Evolutionary conservation across 2,797 vertebrate genomes (phyloP), one percentile per base, ranked within the genome.

Genomic region (Antrozous pallidus): DNA sequence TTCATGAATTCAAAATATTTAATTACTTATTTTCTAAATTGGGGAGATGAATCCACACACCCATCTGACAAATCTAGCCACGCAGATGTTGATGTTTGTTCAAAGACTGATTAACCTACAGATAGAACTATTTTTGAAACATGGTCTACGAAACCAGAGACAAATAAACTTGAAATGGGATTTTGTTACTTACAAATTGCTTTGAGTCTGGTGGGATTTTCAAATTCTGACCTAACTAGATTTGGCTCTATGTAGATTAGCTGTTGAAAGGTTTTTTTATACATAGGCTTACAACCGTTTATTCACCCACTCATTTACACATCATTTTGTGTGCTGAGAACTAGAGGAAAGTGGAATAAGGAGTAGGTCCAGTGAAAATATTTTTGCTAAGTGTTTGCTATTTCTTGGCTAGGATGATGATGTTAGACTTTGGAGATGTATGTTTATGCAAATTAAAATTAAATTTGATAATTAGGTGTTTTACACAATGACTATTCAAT

Each of bases 141-240:
- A 88, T 28, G 70, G 69, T 74, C 82, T 86, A 80, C 54, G 69
- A 96, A 93, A 87, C 67, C 87, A 91, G 75, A 95, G 58, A 95
- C 67, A 95, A 91, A 93, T 86, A 82, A 83, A 71, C 85, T 74
- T 65, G 77, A 92, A 74, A 81, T 94, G 65, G 67, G 93, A 85
- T 95, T 94, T 84, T 94, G 67, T 95, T 79, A 65, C 94, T 91
- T 80, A 88, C 36, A 93, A 90, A 94, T 95, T 87, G 89, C 89
- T 94, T 95, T 93, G 87, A 51, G 11, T 95, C 94, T 95, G 74
- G 61, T 85, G 93, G 80, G 90, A 93, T 93, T 96, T 97, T 96
- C 77, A 80, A 85, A 93, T 96, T 93, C 83, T 84, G 84, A 65
- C 54, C 79, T 87, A 91, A 94, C 61, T 78, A 93, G 65, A 84